Evolutionary conservation across 2,888 invertebrate species (phyloP).

Genomic region (Eurytoma californica): DNA sequence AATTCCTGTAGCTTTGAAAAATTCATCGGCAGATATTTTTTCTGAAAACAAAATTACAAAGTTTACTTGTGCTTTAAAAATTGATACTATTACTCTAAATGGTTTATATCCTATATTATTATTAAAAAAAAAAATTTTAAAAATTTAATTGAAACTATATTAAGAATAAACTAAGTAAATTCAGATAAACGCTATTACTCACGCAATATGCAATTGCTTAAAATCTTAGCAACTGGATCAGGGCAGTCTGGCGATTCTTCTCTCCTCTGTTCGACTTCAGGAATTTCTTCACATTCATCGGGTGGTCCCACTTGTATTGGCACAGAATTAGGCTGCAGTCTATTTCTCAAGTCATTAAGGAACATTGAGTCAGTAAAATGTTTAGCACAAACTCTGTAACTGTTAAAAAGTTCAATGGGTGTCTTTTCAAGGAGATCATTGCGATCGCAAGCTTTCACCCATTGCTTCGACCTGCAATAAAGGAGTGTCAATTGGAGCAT

Average conservation of each 20-base stretch:
- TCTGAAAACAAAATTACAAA: constrained; percentile 40
- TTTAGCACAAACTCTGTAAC: constrained; percentile 55
- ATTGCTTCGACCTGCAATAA: constrained; percentile 50
- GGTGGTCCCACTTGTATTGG: constrained; percentile 50
- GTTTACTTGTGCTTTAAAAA: too few relatives aligned
- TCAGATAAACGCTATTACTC: constrained; percentile 16
- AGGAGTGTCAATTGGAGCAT: background rate
- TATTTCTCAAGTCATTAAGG: constrained; percentile 56
- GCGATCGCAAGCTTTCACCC: constrained; percentile 53
- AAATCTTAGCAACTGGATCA: constrained; percentile 50
- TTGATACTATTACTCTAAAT: too few relatives aligned
- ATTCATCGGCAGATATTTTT: constrained; percentile 57
- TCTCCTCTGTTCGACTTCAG: constrained; percentile 17
- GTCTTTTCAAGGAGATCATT: constrained; percentile 55
- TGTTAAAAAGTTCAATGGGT: constrained; percentile 55
- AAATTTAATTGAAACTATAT: background rate
- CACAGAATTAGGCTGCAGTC: constrained; percentile 56
- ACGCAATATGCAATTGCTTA: constrained; percentile 54
- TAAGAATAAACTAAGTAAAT: background rate
- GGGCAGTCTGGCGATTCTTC: constrained; percentile 16
- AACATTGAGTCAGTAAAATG: constrained; percentile 56
- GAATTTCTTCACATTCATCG: constrained; percentile 26
- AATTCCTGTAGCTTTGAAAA: constrained; percentile 56
- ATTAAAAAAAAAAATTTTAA: background rate
- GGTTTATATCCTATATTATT: too few relatives aligned